phyloP scores from a whole-genome alignment of 2,797 vertebrate genomes.

The Chaetophractus vellerosus region DNA sequence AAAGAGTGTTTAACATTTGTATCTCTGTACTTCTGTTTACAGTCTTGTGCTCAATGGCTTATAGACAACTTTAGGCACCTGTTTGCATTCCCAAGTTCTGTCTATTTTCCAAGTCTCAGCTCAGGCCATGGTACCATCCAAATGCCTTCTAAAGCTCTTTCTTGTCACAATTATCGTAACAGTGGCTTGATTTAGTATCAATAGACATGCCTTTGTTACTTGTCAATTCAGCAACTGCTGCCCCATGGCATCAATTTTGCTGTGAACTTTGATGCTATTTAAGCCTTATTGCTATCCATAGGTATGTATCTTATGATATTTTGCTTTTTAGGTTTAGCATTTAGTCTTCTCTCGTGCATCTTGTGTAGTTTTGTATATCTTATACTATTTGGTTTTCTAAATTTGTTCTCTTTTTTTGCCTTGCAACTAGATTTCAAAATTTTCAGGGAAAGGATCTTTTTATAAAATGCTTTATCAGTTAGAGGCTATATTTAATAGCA shows the following conservation, averaged over 20 bases:
- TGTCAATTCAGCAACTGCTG: neutral
- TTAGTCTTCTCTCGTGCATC: neutral
- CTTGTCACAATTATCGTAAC: neutral
- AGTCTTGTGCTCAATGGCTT: neutral
- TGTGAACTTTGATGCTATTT: neutral
- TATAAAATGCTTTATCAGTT: conserved; percentile 54
- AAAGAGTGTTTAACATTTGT: neutral
- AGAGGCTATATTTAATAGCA: conserved; percentile 37
- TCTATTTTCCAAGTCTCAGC: neutral
- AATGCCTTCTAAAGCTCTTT: neutral
- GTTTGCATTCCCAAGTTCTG: neutral
- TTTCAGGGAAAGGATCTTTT: conserved; percentile 7
- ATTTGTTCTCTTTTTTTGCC: neutral
- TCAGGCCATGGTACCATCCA: neutral
- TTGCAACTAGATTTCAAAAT: neutral
- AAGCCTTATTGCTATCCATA: neutral
- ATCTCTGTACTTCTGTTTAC: neutral
- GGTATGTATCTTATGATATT: neutral
- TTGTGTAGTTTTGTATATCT: neutral
- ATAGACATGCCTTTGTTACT: neutral
- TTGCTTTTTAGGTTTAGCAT: conserved; percentile 19
- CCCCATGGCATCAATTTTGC: neutral
- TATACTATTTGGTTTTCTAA: conserved; percentile 14
- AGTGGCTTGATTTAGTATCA: neutral
- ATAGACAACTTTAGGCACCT: neutral